These are phyloP conservation scores for Nasalis larvatus DNA, from an alignment of 2,113 vertebrate species.

Conservation along the genomic window DNA sequence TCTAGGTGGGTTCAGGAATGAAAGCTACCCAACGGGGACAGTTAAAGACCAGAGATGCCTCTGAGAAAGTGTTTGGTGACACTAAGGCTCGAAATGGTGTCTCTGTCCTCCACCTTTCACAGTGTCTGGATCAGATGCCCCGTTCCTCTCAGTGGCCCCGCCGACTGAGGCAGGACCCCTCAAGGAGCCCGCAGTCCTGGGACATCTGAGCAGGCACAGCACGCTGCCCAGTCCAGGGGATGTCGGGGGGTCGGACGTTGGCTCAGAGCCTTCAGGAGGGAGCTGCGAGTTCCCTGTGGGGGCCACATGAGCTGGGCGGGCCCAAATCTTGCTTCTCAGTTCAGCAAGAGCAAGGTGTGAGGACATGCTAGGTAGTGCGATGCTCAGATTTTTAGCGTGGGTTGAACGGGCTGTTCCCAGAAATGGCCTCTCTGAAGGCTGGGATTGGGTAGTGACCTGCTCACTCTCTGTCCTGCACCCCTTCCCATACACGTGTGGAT, in stretches of 20 bases:
- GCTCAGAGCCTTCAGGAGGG: not conserved
- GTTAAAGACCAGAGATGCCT: not conserved
- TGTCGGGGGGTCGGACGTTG: rapidly evolving
- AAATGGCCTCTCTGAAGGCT: not conserved
- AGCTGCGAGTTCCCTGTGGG: not conserved
- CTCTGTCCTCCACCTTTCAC: not conserved
- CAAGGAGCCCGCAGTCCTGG: not conserved
- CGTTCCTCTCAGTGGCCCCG: not conserved
- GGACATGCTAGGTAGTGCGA: not conserved
- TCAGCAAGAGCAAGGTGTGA: not conserved
- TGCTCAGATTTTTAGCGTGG: not conserved
- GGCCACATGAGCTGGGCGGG: not conserved
- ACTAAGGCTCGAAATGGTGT: rapidly evolving
- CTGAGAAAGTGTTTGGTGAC: not conserved
- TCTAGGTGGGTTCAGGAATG: not conserved
- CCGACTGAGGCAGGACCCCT: not conserved
- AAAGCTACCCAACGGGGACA: not conserved
- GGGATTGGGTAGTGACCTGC: not conserved
- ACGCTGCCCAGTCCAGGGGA: not conserved
- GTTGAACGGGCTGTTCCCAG: not conserved
- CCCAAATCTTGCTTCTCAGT: not conserved
- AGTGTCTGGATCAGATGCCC: not conserved
- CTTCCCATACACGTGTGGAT: no score
- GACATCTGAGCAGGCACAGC: not conserved
- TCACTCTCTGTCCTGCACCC: rapidly evolving